A percentile compares a stretch with the other conserved stretches of the same genome.
Evolutionary conservation across 2,113 vertebrate species (phyloP).

Genomic region (Amazona vittata): DNA sequence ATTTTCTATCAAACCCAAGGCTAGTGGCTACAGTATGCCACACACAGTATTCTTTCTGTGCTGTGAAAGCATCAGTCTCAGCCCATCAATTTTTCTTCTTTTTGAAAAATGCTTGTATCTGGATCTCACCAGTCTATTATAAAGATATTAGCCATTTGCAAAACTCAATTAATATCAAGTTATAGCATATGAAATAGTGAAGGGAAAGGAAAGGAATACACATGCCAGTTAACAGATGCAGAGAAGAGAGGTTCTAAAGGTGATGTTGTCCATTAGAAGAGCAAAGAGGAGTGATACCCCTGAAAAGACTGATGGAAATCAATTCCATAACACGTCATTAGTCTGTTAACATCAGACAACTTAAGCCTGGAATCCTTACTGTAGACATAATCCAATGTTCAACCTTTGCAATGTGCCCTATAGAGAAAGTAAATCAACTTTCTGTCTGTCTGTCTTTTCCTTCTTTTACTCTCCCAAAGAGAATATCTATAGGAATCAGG

Average conservation of each 20-base stretch:
- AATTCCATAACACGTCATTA: conserved; percentile 46
- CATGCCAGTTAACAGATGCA: not conserved
- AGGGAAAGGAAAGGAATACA: not conserved
- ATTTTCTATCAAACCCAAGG: not conserved
- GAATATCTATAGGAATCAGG: not conserved
- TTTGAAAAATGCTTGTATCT: not conserved
- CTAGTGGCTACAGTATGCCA: not conserved
- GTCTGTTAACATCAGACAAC: conserved; percentile 32
- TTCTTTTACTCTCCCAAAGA: not conserved
- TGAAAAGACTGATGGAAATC: conserved; percentile 31
- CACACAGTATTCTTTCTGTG: not conserved
- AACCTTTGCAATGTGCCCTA: not conserved
- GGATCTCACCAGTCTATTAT: not conserved
- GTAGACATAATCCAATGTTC: not conserved
- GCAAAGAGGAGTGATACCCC: conserved; percentile 47
- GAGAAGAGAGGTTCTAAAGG: conserved; percentile 2
- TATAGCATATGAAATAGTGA: not conserved
- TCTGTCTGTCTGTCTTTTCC: not conserved
- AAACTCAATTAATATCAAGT: not conserved
- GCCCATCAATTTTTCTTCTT: not conserved
- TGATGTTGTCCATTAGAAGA: conserved; percentile 47
- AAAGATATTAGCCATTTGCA: not conserved
- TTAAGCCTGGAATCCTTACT: conserved; percentile 30
- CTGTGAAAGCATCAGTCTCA: not conserved
- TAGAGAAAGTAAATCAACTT: not conserved